Conservation (phyloP, 2,113 vertebrate species). For the Misgurnus anguillicaudatus region DNA sequence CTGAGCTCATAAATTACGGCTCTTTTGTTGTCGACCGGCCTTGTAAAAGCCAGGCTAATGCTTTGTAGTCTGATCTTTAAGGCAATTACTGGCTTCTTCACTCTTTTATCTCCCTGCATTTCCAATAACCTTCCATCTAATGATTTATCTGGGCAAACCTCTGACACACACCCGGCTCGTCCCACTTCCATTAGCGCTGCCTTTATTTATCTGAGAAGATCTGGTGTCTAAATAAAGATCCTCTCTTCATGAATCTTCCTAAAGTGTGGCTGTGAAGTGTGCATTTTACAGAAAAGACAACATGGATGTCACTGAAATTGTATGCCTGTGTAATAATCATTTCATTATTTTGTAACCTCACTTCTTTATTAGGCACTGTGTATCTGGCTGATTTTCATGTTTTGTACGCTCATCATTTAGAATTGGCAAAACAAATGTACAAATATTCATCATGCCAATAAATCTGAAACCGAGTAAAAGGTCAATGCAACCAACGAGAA, state of each 20-base stretch:
- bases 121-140: constrained; percentile 89
- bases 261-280: constrained; percentile 13
- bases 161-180: constrained; percentile 54
- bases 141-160: constrained; percentile 76
- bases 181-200: constrained; percentile 61
- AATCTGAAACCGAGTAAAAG: no score
- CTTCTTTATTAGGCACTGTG: no score
- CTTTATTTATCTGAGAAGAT: constrained; percentile 54
- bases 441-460: no score
- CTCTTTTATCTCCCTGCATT: constrained; percentile 86
- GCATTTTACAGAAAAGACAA: no score
- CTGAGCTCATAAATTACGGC: constrained; percentile 99
- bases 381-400: no score
- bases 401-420: no score
- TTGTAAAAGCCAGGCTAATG: constrained; percentile 99
- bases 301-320: no score
- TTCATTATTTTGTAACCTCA: no score
- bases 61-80: constrained; percentile 99
- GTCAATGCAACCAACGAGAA: no score
- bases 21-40: constrained; percentile 99
- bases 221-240: constrained; percentile 49
- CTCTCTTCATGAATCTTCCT: constrained; percentile 35
- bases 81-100: constrained; percentile 97
- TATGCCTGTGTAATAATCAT: no score
- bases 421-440: no score